These are phyloP conservation scores for Agrochola lota DNA, from an alignment of 2,888 invertebrate species.

Conservation along the genomic window DNA sequence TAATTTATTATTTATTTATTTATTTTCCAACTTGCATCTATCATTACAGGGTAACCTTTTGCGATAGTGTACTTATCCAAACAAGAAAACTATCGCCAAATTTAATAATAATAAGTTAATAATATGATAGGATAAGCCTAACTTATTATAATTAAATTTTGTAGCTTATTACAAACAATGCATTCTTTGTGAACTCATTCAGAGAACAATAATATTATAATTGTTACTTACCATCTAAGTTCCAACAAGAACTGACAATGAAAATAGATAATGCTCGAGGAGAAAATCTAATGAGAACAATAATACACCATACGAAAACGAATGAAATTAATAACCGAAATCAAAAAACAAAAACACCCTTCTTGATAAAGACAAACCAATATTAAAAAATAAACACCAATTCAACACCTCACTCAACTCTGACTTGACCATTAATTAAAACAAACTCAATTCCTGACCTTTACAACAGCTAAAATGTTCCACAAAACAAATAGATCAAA, in stretches of 20 bases:
- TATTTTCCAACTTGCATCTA: too few species aligned
- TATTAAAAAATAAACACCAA: conserved; percentile 11
- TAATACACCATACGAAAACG: background rate
- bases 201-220: too few species aligned
- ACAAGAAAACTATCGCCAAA: too few species aligned
- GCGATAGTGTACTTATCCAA: too few species aligned
- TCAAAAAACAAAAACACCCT: background rate
- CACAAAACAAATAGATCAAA: conserved; percentile 62
- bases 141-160: too few species aligned
- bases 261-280: background rate
- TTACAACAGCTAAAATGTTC: conserved; percentile 32
- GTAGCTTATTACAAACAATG: too few species aligned
- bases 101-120: too few species aligned
- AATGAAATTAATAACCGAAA: background rate
- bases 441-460: conserved; percentile 22
- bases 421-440: conserved; percentile 33
- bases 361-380: background rate
- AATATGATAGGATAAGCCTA: too few species aligned
- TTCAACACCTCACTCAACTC: background rate
- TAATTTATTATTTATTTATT: too few species aligned
- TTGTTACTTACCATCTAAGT: too few species aligned
- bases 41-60: too few species aligned
- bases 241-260: background rate
- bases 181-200: too few species aligned
- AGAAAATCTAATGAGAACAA: background rate